Base-by-base conservation (phyloP, 2,797 vertebrate genomes). In the Rhynchotus rufescens region DNA sequence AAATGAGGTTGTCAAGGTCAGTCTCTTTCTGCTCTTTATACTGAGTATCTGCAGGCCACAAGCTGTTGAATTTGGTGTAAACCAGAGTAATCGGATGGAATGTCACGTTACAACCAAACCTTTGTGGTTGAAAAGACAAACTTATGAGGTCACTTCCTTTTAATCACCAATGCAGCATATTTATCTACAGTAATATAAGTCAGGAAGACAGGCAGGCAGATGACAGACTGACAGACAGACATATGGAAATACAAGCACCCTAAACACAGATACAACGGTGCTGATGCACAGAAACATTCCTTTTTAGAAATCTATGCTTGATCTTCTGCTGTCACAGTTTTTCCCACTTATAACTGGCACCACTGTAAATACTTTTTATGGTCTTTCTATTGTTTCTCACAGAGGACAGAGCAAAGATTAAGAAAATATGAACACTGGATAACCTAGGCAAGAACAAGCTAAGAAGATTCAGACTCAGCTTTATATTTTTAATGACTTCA, bases 1-100 rank as follows among this genome's bases (percentile, higher is more conserved):
- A 97, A 98, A 98, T 97, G 97, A 97, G 97, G 96, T 97, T 98
- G 97, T 98, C 97, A 97, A 97, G 98, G 98, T 97, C 98, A 98
- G 96, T 51, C 89, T 82, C 88, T 91, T 87, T 84, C 93, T 94
- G 96, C 97, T 96, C 97, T 97, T 97, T 97, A 95, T 88, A 95
- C 96, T 97, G 98, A 98, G 95, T 82, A 97, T 97, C 97, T 98
- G 97, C 97, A 98, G 98, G 97, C 97, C 97, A 95, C 97, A 93
- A 96, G 96, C 72, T 96, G 97, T 96, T 97, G 96, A 84, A 90
- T 97, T 97, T 96, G 97, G 97, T 97, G 97, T 97, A 97, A 97
- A 97, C 94, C 97, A 97, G 97, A 96, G 95, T 74, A 93, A 96
- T 79, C 23, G 71, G 95, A 62, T 92, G 95, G 92, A 96, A 96